phyloP scores from a whole-genome alignment of 2,888 invertebrate species.

The Drosophila niveifrons region DNA sequence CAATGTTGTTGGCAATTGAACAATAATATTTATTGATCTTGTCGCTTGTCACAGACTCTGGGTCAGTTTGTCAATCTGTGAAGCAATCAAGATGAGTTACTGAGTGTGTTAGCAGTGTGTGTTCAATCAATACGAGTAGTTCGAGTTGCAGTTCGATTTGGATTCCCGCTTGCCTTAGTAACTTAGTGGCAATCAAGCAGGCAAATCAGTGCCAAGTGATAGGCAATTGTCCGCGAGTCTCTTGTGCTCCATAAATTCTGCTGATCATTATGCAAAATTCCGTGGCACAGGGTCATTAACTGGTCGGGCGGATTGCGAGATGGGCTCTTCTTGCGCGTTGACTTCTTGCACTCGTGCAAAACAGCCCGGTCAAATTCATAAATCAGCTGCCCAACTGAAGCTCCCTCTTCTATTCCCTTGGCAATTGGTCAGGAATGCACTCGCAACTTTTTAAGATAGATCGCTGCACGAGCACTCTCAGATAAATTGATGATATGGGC shows the following conservation, averaged over 20 bases:
- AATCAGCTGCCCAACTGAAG: constrained; percentile 61
- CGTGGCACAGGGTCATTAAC: constrained; percentile 74
- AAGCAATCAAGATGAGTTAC: constrained; percentile 44
- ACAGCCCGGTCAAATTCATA: constrained; percentile 76
- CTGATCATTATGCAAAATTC: constrained; percentile 50
- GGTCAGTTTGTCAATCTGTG: constrained; percentile 61
- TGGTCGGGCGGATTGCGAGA: constrained; percentile 34
- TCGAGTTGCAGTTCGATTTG: constrained; percentile 5
- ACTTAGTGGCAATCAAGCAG: constrained; percentile 68
- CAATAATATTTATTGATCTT: constrained; percentile 56
- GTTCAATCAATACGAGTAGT: constrained; percentile 42
- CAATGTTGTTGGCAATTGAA: constrained; percentile 44
- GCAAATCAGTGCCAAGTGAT: constrained; percentile 55
- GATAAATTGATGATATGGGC: constrained; percentile 77
- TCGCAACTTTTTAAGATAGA: constrained; percentile 54
- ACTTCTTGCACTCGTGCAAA: constrained; percentile 43
- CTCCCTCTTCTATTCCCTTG: not conserved
- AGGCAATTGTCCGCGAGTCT: constrained; percentile 39
- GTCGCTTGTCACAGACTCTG: constrained; percentile 59
- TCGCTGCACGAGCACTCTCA: constrained; percentile 39
- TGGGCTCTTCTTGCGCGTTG: constrained; percentile 35
- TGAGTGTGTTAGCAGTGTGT: constrained; percentile 61
- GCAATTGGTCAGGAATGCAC: constrained; percentile 70
- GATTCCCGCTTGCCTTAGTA: constrained; percentile 61
- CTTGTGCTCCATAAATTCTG: constrained; percentile 39